A percentile compares a stretch with the other conserved stretches of the same genome.
phyloP scores from a whole-genome alignment of 2,888 invertebrate genomes.

The Pachydiplax longipennis region DNA sequence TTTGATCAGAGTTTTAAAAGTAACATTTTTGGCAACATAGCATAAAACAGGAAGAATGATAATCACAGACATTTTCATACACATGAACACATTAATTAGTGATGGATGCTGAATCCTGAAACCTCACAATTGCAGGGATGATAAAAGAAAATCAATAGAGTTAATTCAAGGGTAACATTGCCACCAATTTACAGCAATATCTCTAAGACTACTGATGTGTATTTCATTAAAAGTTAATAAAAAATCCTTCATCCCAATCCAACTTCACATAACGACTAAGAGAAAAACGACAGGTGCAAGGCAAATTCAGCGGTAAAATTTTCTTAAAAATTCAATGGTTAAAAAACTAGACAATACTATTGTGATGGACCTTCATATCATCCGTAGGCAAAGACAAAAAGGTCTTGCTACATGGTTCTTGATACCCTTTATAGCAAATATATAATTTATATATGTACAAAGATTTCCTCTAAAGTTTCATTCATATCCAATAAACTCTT shows the following conservation, averaged over 20 bases:
- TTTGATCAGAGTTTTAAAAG: constrained; percentile 13
- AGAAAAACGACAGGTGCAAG: not conserved
- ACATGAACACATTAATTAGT: constrained; percentile 34
- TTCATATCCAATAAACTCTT: too few species aligned
- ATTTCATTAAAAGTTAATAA: not conserved
- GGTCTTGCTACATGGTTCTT: not conserved
- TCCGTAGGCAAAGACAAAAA: not conserved
- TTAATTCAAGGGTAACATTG: not conserved
- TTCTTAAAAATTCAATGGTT: not conserved
- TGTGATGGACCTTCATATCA: not conserved
- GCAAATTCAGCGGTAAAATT: not conserved
- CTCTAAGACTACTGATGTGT: not conserved
- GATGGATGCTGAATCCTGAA: not conserved
- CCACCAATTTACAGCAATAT: not conserved
- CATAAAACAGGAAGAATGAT: constrained; percentile 12
- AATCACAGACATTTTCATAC: constrained; percentile 28
- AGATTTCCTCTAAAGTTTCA: too few species aligned
- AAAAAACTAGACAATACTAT: not conserved
- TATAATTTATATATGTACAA: not conserved
- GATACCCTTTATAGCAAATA: not conserved
- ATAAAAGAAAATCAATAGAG: not conserved
- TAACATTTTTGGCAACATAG: not conserved
- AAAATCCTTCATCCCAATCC: not conserved
- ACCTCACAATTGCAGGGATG: not conserved
- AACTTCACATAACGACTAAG: not conserved